phyloP scores from a whole-genome alignment of 2,797 vertebrate genomes.

The Coracias cyanogaster region DNA sequence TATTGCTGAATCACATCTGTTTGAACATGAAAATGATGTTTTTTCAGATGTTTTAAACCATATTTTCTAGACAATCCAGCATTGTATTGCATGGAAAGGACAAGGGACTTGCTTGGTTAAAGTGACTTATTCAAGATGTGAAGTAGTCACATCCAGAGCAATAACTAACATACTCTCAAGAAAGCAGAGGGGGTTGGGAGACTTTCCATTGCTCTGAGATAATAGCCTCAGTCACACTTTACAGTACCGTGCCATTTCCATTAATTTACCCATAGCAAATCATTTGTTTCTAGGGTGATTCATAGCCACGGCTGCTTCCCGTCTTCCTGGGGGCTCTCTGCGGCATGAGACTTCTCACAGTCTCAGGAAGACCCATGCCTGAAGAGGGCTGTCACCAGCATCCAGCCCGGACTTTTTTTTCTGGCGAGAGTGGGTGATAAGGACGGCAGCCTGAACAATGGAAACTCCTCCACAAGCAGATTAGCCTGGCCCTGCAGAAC shows the following conservation, averaged over 20 bases:
- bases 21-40: background rate
- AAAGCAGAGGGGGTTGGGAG: background rate
- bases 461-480: slow-evolving; percentile 15
- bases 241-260: background rate
- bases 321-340: background rate
- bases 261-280: background rate
- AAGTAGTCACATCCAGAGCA: background rate
- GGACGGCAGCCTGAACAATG: background rate
- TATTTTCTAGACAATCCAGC: background rate
- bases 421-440: background rate
- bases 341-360: background rate
- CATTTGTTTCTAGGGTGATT: slow-evolving; percentile 52
- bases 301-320: background rate
- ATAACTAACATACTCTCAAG: slow-evolving; percentile 5
- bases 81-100: background rate
- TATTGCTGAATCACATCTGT: background rate
- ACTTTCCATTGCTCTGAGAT: background rate
- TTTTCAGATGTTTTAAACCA: background rate
- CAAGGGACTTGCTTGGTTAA: background rate
- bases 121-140: background rate
- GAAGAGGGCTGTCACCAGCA: slow-evolving; percentile 21
- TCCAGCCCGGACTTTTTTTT: background rate
- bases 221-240: slow-evolving; percentile 43
- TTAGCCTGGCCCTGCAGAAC: slow-evolving; percentile 31
- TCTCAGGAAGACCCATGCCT: background rate